Conservation (phyloP, 2,888 invertebrate species). For the Thereva nobilitata region DNA sequence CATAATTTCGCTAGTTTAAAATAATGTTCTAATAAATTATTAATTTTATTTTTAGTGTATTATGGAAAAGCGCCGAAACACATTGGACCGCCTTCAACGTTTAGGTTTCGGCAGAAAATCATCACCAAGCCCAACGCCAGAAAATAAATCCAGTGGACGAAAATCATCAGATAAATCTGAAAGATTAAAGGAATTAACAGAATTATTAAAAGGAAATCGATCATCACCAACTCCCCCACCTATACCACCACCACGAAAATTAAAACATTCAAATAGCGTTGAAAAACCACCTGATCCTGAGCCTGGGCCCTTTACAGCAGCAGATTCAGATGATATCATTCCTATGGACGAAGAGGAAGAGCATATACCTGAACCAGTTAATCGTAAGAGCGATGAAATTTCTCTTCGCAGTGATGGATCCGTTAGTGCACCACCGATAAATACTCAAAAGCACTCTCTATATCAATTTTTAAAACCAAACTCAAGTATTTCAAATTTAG, state of each 20-base stretch:
- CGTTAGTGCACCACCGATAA: constrained; percentile 24
- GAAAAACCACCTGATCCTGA: constrained; percentile 47
- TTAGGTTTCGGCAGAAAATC: constrained; percentile 68
- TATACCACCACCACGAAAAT: constrained; percentile 62
- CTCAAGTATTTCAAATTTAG: constrained; percentile 54
- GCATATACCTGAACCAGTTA: constrained; percentile 34
- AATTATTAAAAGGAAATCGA: constrained; percentile 69
- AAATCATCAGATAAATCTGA: constrained; percentile 69
- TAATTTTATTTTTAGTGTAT: constrained; percentile 47
- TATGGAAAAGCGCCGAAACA: constrained; percentile 63
- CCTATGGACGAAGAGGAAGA: constrained; percentile 48
- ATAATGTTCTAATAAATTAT: background rate
- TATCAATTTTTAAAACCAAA: constrained; percentile 46
- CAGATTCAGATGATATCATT: constrained; percentile 47
- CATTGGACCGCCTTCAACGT: constrained; percentile 82
- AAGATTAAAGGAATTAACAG: constrained; percentile 74
- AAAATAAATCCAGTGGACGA: constrained; percentile 45
- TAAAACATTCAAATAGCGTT: constrained; percentile 61
- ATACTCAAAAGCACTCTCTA: constrained; percentile 41
- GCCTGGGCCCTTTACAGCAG: constrained; percentile 4
- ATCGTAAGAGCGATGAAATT: constrained; percentile 35
- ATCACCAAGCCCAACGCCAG: constrained; percentile 46
- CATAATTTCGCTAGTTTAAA: background rate
- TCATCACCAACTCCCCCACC: constrained; percentile 64
- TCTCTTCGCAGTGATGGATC: constrained; percentile 13